Percentiles rank a stretch among this genome's conserved stretches.
phyloP scores from a whole-genome alignment of 1,140 invertebrate species.

The Drosophila dunni region DNA sequence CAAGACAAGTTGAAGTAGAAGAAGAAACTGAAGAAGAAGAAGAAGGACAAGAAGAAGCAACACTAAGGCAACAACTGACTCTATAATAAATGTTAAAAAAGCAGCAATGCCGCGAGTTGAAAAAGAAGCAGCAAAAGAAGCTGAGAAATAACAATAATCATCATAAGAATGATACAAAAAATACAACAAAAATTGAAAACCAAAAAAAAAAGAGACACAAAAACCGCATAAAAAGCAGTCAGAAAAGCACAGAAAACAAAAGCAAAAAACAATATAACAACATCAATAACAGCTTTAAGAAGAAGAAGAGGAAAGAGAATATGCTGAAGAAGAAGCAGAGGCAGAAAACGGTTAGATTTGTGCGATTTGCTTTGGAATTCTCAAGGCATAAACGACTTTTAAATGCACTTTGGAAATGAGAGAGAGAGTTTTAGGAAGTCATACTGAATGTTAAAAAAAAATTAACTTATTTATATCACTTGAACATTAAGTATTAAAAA shows the following conservation, averaged over 20 bases:
- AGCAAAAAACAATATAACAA: constrained; percentile 1
- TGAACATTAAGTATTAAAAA: too few relatives aligned
- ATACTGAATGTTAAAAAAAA: too few relatives aligned
- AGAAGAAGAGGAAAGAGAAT: not conserved
- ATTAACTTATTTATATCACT: too few relatives aligned
- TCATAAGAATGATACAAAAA: constrained; percentile 62
- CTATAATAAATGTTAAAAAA: constrained; percentile 67
- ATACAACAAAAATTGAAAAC: constrained; percentile 39
- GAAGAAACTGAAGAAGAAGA: not conserved
- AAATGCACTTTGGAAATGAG: too few relatives aligned
- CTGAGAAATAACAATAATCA: constrained; percentile 59
- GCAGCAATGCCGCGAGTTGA: constrained; percentile 35
- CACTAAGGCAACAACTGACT: constrained; percentile 12
- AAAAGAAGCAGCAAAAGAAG: constrained; percentile 25
- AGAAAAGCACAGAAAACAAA: constrained; percentile 46
- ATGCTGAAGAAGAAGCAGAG: too few relatives aligned
- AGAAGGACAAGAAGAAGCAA: not conserved
- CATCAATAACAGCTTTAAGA: not conserved
- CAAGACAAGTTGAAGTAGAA: not conserved
- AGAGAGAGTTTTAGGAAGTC: too few relatives aligned
- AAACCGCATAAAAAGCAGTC: constrained; percentile 58
- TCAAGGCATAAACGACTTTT: too few relatives aligned
- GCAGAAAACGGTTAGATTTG: not conserved
- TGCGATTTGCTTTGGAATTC: not conserved
- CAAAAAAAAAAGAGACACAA: constrained; percentile 51